Evolutionary conservation across 2,888 invertebrate genomes (phyloP), one percentile per base, ranked within the genome.

Genomic region (Brachyptera risi): DNA sequence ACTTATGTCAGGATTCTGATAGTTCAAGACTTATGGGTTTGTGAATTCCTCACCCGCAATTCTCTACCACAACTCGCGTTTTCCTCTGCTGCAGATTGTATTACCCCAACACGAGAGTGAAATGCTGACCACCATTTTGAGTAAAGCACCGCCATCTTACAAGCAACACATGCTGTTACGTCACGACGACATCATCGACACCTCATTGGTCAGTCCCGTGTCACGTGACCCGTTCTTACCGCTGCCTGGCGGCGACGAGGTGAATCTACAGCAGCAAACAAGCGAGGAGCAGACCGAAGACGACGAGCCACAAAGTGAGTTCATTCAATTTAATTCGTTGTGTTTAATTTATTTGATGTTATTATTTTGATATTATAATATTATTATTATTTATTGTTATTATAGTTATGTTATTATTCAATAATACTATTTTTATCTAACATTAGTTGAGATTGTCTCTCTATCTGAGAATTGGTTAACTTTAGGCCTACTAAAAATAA

Each of bases 21-120:
- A n/a, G n/a, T n/a, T n/a, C n/a, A n/a, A n/a, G n/a, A n/a, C n/a
- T n/a, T n/a, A n/a, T n/a, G n/a, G n/a, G n/a, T n/a, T n/a, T n/a
- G n/a, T n/a, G n/a, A n/a, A n/a, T n/a, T n/a, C n/a, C n/a, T n/a
- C n/a, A n/a, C n/a, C n/a, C n/a, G n/a, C n/a, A n/a, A n/a, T n/a
- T n/a, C n/a, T n/a, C n/a, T n/a, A n/a, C n/a, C n/a, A n/a, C n/a
- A n/a, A n/a, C n/a, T n/a, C n/a, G n/a, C n/a, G n/a, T n/a, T n/a
- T n/a, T n/a, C n/a, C n/a, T n/a, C 3, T 13, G 24, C 37, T 24
- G 2, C 50, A 64, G 62, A 58, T 65, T 4, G 65, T 65, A 11
- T 24, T 65, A 51, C 60, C 63, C 1, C 65, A 63, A 31, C 65
- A 63, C 2, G 61, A 63, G 15, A 35, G 59, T 19, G 61, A 65